Base-by-base conservation (phyloP, 37 sponge, comb jelly and placozoan species). In the Dysidea cf. avara region DNA sequence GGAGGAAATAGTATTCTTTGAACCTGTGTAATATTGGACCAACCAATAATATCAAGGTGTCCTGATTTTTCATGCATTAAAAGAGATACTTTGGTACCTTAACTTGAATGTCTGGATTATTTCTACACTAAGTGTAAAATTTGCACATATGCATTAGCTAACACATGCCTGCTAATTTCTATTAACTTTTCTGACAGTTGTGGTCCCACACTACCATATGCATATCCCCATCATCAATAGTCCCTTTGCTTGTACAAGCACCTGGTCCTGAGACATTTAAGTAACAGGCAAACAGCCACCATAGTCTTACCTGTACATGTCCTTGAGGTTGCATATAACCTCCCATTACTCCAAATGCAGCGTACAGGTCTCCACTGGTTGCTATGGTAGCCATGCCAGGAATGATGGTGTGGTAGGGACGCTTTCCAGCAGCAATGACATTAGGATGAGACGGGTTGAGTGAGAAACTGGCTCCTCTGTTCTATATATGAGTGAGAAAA, bases 291-390 rank as follows among this genome's bases (percentile, higher is more conserved):
- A 31, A 65, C 7, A 50, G n/a, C 7, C 46, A 43, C 9, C 9
- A 5, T 12, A 5, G 11, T 17, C 40, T 21, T 25, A 92, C 92
- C 92, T 92, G 92, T 22, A 92, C 92, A 52, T 92, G 92, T 31
- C 92, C 92, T 63, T 92, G 92, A 56, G 92, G 92, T 51, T 92
- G 92, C 92, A 92, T 92, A 72, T 83, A 92, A 3, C 92, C 92
- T 26, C 92, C 92, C 92, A 87, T 87, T 57, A 92, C 92, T 18
- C 92, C 92, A 73, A 92, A 92, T 60, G 71, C 66, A 25, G 89
- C 80, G 30, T 71, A 83, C 57, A 92, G 77, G 25, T 92, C 81
- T 35, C 85, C 88, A 24, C 76, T 58, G 29, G 40, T 66, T 36
- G 81, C 59, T 12, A 63, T 54, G 25, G 92, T 92, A 55, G 92